phyloP scores from a whole-genome alignment of 2,113 vertebrate species.

The Varanus salvator region DNA sequence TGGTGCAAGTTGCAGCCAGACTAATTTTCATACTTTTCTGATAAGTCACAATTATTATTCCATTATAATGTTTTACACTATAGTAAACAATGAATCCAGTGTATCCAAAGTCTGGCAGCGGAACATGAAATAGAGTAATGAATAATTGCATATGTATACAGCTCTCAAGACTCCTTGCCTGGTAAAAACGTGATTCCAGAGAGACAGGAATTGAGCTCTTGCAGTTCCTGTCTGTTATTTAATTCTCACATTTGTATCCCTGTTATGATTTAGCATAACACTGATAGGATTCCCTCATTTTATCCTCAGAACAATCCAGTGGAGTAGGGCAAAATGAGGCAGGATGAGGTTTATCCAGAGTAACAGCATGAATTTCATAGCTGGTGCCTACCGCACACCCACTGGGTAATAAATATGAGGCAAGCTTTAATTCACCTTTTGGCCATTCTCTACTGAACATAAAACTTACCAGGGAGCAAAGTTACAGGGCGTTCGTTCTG shows the following conservation, averaged over 20 bases:
- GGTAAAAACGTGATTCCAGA: too few relatives aligned
- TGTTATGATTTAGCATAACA: background rate
- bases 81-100: background rate
- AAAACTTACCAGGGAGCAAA: background rate
- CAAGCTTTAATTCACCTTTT: background rate
- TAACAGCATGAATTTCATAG: background rate
- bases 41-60: slow-evolving; percentile 12
- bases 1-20: background rate
- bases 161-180: background rate
- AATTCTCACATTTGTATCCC: background rate
- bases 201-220: background rate
- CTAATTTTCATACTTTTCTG: background rate
- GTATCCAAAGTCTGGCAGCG: background rate
- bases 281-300: background rate
- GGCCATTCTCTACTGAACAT: background rate
- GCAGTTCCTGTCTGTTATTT: too few relatives aligned
- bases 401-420: background rate
- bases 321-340: background rate
- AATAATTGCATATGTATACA: background rate
- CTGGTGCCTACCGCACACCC: too few relatives aligned
- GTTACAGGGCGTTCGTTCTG: too few relatives aligned
- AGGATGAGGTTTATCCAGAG: background rate
- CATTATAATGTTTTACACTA: too few relatives aligned
- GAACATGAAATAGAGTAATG: background rate
- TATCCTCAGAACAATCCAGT: background rate